Base-by-base conservation (phyloP, 2,888 invertebrate genomes). In the Scaptomyza parva region DNA sequence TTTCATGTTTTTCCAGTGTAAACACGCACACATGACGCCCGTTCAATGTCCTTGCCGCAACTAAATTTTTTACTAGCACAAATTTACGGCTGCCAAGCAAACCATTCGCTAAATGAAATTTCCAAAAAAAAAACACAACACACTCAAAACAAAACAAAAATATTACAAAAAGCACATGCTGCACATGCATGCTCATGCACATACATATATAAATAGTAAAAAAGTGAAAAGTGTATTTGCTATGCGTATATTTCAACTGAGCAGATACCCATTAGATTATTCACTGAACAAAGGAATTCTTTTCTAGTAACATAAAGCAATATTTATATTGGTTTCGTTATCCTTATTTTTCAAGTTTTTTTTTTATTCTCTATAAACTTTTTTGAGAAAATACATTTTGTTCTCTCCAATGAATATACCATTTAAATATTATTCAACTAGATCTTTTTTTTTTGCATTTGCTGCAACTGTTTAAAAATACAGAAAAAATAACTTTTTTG, bases 81-180 rank as follows among this genome's bases (percentile, higher is more conserved):
- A 71, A 82, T 82, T 85, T 81, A 85, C 74, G 82, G 66, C 74
- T 62, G 57, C 54, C 54, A 74, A 57, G 77, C 78, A 81, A 82
- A 82, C 86, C 85, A 75, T 85, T 70, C 82, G 82, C 72, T 69
- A 79, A 83, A 83, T 83, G 86, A 83, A 83, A 70, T 76, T 82
- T 69, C 39, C 12, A 33, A 65, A 55, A 70, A 70, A 22, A 8
- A 28, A 20, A 55, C 41, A 58, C 64, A 55, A 55, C 26, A 52
- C 26, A 37, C 35, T 51, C 45, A 59, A n/a, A 28, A 20, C 18
- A 51, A 18, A 20, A 35, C 5, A 14, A 47, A 58, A 45, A 30
- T 6, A 14, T 45, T 45, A 12, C 14, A 33, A 26, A 57, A 59
- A 65, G 43, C 51, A 53, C 39, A 70, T 60, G 35, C 30, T 24